A percentile compares a stretch with the other conserved stretches of the same genome.
These are phyloP conservation scores for Athene noctua DNA, from an alignment of 2,113 vertebrate species.

Conservation along the genomic window DNA sequence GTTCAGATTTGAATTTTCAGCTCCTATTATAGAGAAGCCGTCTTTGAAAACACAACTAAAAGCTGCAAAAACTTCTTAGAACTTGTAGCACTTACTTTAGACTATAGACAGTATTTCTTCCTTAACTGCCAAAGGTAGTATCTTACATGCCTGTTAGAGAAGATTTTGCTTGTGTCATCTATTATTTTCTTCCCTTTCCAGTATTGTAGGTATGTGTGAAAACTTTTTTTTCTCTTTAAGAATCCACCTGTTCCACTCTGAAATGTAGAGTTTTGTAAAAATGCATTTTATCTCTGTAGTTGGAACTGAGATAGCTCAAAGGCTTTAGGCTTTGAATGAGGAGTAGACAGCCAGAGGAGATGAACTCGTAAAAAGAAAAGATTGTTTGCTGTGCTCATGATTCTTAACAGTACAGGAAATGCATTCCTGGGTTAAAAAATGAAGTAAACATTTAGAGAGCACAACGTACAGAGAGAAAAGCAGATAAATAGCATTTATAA, in stretches of 20 bases:
- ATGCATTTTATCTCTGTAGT: not conserved
- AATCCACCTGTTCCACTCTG: not conserved
- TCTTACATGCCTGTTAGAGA: not conserved
- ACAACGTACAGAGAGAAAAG: not conserved
- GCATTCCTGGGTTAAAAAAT: not conserved
- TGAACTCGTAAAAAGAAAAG: not conserved
- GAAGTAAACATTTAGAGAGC: not conserved
- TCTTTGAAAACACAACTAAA: not conserved
- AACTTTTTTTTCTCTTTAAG: not conserved
- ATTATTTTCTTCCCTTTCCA: not conserved
- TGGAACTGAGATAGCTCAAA: not conserved
- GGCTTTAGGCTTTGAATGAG: not conserved
- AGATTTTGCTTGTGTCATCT: not conserved
- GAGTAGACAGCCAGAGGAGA: not conserved
- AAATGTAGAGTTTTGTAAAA: not conserved
- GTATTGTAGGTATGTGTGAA: not conserved
- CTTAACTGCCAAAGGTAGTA: not conserved
- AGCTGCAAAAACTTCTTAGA: not conserved
- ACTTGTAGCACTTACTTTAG: not conserved
- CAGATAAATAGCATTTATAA: not conserved
- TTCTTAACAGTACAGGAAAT: not conserved
- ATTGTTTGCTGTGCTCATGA: not conserved
- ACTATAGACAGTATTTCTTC: not conserved
- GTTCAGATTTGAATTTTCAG: not conserved
- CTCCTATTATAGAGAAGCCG: not conserved